Evolutionary conservation across 1,140 invertebrate genomes (phyloP), one percentile per base, ranked within the genome.

Genomic region (Drosophila setifemur): DNA sequence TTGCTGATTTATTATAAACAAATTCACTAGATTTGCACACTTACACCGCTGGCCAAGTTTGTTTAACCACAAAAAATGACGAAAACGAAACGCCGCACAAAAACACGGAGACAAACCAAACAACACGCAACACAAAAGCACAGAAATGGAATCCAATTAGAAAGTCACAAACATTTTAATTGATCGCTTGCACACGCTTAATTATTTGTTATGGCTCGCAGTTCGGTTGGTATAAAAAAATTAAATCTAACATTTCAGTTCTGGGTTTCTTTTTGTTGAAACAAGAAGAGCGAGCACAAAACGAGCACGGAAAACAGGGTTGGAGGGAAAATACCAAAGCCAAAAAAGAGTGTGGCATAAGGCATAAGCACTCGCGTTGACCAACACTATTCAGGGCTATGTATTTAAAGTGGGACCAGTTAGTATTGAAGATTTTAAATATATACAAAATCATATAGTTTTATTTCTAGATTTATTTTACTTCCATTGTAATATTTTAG

Each of bases 191-290:
- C 53, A 39, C 35, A 21, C 45, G 18, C 44, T 69, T 33, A 49
- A 58, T 60, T 58, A 58, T 43, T 44, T 50, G 37, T 60, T 67
- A 33, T 60, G 54, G 53, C 44, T 42, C 23, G 44, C 26, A 49
- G 11, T 40, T 61, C 7, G 42, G 28, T 66, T 49, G 44, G 28
- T 49, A 50, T 45, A 71, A 71, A 71, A 39, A 58, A 71, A 49
- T 71, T 71, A 71, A 71, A 70, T 48, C 21, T 60, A 68, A 68
- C 49, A 69, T 55, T 8, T 39, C 60, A 18, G 8, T 60, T 53
- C 23, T 28, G 26, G 35, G 25, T 58, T 40, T 42, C 39, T 57
- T 57, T 31, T 57, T n/a, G n/a, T 55, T 60, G 50, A n/a, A n/a
- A n/a, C n/a, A n/a, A n/a, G 55, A 60, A 39, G 55, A n/a, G 49